Conservation (phyloP, 2,888 invertebrate genomes). For the Atherix ibis region DNA sequence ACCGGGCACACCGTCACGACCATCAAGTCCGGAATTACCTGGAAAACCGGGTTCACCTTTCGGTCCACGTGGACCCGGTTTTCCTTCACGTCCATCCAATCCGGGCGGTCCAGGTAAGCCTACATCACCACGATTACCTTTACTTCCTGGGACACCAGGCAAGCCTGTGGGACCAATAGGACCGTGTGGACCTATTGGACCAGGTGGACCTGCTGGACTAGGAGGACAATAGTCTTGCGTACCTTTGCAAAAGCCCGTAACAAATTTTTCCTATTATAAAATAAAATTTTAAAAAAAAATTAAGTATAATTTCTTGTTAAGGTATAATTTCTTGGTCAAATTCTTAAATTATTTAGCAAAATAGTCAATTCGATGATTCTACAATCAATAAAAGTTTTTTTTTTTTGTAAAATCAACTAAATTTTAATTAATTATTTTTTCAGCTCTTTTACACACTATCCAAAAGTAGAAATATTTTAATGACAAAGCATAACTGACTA, state of each 20-base stretch:
- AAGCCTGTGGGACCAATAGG: constrained; percentile 31
- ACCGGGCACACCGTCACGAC: constrained; percentile 77
- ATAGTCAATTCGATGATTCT: too few species aligned
- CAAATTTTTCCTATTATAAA: constrained; percentile 49
- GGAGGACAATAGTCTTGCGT: constrained; percentile 68
- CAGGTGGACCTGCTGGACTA: constrained; percentile 44
- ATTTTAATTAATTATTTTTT: too few species aligned
- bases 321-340: too few species aligned
- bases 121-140: constrained; percentile 52
- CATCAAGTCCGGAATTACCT: constrained; percentile 63
- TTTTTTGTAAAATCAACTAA: too few species aligned
- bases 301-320: neutral
- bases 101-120: constrained; percentile 49
- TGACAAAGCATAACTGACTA: too few species aligned
- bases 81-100: constrained; percentile 32
- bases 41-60: constrained; percentile 42
- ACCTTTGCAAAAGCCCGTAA: constrained; percentile 70
- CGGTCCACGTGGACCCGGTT: constrained; percentile 25
- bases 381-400: too few species aligned
- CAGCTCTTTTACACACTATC: too few species aligned
- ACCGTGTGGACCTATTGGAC: constrained; percentile 47
- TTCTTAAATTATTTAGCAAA: too few species aligned
- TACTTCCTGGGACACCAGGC: constrained; percentile 49
- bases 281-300: neutral
- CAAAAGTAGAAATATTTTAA: too few species aligned